These are phyloP conservation scores for Agraylea sexmaculata DNA, from an alignment of 1,140 invertebrate genomes.

Conservation along the genomic window DNA sequence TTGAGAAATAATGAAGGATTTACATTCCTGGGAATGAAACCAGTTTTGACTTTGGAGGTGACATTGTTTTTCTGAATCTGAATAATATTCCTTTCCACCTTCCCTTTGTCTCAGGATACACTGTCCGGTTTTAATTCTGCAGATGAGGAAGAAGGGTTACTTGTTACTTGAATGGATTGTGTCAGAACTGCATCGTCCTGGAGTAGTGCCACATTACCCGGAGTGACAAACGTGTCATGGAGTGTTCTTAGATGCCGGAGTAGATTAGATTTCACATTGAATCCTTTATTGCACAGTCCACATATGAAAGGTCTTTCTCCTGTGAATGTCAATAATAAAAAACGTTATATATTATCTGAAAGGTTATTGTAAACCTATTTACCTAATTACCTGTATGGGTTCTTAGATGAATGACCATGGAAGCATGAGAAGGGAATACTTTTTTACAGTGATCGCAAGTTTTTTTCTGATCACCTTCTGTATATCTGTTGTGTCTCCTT, in stretches of 20 bases:
- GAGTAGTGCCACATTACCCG: conserved; percentile 23
- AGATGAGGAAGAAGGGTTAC: conserved; percentile 23
- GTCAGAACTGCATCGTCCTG: conserved; percentile 18
- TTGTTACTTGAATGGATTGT: conserved; percentile 18
- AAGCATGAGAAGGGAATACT: conserved; percentile 63
- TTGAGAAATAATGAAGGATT: conserved; percentile 38
- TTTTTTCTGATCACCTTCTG: conserved; percentile 52
- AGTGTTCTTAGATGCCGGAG: conserved; percentile 58
- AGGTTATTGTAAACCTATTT: neutral
- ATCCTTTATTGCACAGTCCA: conserved; percentile 61
- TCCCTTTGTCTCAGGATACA: conserved; percentile 32
- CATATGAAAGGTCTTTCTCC: conserved; percentile 58
- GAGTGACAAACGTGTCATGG: conserved; percentile 48
- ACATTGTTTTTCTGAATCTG: neutral
- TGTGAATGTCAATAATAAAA: conserved; percentile 16
- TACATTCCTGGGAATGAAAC: too few species aligned
- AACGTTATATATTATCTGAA: neutral
- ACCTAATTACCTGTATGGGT: conserved; percentile 48
- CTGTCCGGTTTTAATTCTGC: conserved; percentile 29
- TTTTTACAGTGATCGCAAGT: conserved; percentile 59
- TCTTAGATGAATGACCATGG: conserved; percentile 60
- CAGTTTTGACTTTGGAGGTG: neutral
- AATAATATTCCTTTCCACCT: conserved; percentile 26
- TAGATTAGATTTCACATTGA: conserved; percentile 67
- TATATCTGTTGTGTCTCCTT: conserved; percentile 43